Conservation (phyloP, 2,888 invertebrate species). For the Altica lythri region DNA sequence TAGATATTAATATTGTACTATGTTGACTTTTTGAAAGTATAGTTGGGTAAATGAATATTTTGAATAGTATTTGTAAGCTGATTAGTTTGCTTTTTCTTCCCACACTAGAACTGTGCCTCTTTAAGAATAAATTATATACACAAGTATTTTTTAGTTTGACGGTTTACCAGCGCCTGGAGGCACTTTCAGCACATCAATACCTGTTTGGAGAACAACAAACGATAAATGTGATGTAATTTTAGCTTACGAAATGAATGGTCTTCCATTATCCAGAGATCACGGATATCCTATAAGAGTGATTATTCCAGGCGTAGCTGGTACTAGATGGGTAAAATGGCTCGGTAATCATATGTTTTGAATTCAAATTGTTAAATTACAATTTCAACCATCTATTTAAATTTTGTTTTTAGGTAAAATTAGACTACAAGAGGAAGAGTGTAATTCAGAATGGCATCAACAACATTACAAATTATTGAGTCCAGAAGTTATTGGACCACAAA, state of each 20-base stretch:
- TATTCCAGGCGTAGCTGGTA: conserved; percentile 93
- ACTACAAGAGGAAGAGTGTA: conserved; percentile 80
- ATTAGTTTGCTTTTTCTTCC: too few species aligned
- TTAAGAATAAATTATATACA: too few species aligned
- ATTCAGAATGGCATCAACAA: conserved; percentile 93
- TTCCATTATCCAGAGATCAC: conserved; percentile 68
- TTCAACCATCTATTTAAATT: too few species aligned
- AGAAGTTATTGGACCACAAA: conserved; percentile 78
- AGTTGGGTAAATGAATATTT: too few species aligned
- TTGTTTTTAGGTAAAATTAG: conserved; percentile 62
- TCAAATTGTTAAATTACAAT: too few species aligned
- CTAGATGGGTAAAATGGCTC: conserved; percentile 96
- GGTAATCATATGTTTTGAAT: conserved; percentile 54
- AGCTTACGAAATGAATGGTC: conserved; percentile 95
- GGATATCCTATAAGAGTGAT: conserved; percentile 87
- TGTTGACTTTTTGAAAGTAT: too few species aligned
- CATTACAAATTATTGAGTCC: conserved; percentile 94
- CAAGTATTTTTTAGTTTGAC: conserved; percentile 4
- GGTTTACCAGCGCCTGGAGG: neutral
- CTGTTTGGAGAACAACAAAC: conserved; percentile 76
- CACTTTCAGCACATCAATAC: conserved; percentile 60
- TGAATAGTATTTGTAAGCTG: too few species aligned
- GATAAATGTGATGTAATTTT: conserved; percentile 67
- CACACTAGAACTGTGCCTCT: too few species aligned
- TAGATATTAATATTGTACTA: too few species aligned